A percentile compares a stretch with the other conserved stretches of the same genome.
Evolutionary conservation across 2,888 invertebrate genomes (phyloP).

Genomic region (Oscheius myriophilus): DNA sequence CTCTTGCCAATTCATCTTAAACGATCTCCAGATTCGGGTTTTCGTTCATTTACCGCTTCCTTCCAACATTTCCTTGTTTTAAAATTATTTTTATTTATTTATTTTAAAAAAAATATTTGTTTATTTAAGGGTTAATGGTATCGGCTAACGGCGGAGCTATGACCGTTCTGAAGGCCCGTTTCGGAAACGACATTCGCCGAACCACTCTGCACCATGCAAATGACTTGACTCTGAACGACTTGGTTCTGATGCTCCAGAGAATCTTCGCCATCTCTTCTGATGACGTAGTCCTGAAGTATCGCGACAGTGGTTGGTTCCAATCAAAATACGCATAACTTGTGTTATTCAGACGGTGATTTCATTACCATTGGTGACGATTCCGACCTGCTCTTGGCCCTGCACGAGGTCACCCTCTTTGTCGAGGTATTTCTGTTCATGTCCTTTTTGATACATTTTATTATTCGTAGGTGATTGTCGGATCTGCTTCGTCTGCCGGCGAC

Average conservation of each 20-base stretch:
- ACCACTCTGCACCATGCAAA: constrained; percentile 50
- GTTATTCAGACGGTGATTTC: constrained; percentile 57
- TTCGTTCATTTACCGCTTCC: too few relatives aligned
- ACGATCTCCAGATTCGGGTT: too few relatives aligned
- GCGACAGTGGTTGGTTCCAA: constrained; percentile 44
- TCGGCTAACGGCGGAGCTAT: constrained; percentile 35
- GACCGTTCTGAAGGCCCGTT: constrained; percentile 53
- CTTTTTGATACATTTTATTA: too few relatives aligned
- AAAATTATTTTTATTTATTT: background rate
- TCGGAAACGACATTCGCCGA: constrained; percentile 56
- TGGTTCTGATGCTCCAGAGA: constrained; percentile 55
- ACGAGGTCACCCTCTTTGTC: constrained; percentile 21
- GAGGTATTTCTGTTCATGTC: background rate
- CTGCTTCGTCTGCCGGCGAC: constrained; percentile 1
- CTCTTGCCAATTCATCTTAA: too few relatives aligned
- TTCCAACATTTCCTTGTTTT: background rate
- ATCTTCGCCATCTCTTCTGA: constrained; percentile 48
- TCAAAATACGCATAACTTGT: background rate
- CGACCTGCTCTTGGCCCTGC: constrained; percentile 57
- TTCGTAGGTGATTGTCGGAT: constrained; percentile 8
- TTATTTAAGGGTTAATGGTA: constrained; percentile 26
- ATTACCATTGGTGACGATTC: constrained; percentile 56
- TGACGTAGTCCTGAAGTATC: constrained; percentile 56
- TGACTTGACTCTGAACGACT: constrained; percentile 56
- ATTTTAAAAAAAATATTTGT: too few relatives aligned